Percentiles rank a stretch among this genome's conserved stretches.
These are phyloP conservation scores for Oscheius sp. DNA, from an alignment of 2,888 invertebrate genomes.

Conservation along the genomic window DNA sequence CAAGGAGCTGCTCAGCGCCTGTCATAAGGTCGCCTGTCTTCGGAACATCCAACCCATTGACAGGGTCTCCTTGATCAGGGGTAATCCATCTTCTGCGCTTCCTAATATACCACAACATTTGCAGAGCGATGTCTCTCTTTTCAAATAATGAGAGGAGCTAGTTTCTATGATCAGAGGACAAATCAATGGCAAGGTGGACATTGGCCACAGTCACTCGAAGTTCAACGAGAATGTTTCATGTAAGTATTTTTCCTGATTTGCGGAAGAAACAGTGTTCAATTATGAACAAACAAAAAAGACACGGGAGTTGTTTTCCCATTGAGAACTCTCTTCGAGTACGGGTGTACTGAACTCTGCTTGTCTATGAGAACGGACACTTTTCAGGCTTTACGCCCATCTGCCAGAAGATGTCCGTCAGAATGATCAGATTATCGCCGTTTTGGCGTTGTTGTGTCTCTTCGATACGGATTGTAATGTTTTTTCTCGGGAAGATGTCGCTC, in stretches of 20 bases:
- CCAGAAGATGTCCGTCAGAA: conserved; percentile 87
- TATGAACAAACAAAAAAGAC: not conserved
- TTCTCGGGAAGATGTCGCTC: conserved; percentile 17
- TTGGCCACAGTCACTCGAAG: conserved; percentile 10
- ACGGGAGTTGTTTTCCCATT: not conserved
- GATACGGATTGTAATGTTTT: conserved; percentile 77
- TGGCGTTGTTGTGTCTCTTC: conserved; percentile 90
- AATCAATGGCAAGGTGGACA: conserved; percentile 17
- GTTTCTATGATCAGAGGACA: not conserved
- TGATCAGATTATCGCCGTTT: conserved; percentile 88
- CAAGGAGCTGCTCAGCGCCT: conserved; percentile 8
- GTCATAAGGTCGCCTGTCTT: not conserved
- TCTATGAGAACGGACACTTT: conserved; percentile 40
- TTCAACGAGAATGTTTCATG: conserved; percentile 19
- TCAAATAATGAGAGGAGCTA: conserved; percentile 4
- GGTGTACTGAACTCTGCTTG: not conserved
- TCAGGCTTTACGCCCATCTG: conserved; percentile 80
- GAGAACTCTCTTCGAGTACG: not conserved
- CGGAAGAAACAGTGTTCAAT: too few species aligned
- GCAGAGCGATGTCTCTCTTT: conserved; percentile 12
- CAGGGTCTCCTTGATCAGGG: conserved; percentile 3
- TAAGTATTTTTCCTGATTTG: conserved; percentile 14
- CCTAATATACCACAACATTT: not conserved
- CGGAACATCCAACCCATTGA: conserved; percentile 5
- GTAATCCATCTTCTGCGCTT: not conserved